These are phyloP conservation scores for Drosophila obscura DNA, from an alignment of 1,140 invertebrate species.

Conservation along the genomic window DNA sequence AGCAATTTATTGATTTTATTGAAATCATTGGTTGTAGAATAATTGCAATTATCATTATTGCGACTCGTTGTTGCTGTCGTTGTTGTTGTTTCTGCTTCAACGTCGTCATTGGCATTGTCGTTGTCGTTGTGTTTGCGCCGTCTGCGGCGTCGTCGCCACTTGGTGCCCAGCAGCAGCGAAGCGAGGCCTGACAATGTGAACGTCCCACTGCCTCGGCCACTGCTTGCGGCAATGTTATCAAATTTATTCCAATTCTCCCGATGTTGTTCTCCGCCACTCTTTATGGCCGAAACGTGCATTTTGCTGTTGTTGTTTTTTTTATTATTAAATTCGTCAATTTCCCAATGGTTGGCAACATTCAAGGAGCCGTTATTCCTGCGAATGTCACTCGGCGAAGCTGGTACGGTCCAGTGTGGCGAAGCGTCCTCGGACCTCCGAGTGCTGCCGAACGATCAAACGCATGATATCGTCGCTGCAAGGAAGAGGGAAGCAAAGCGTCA, in stretches of 20 bases:
- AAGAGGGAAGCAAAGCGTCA: background rate
- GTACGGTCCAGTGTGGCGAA: conserved; percentile 50
- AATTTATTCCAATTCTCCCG: conserved; percentile 12
- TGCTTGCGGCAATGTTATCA: conserved; percentile 13
- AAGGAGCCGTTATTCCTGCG: conserved; percentile 37
- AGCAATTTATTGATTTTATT: conserved; percentile 83
- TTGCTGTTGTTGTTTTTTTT: conserved; percentile 58
- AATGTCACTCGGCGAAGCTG: conserved; percentile 23
- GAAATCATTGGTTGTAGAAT: conserved; percentile 73
- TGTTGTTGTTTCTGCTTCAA: conserved; percentile 20
- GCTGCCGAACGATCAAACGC: conserved; percentile 5
- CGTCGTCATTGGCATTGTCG: conserved; percentile 36
- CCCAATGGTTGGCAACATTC: conserved; percentile 27
- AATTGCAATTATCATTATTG: conserved; percentile 77
- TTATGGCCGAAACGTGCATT: conserved; percentile 76
- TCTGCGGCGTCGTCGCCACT: conserved; percentile 68
- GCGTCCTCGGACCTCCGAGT: conserved; percentile 11
- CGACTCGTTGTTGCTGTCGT: conserved; percentile 25
- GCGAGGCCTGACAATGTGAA: conserved; percentile 68
- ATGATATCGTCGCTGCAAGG: conserved; percentile 43
- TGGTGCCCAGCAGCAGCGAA: conserved; percentile 45
- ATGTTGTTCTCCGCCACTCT: conserved; percentile 11
- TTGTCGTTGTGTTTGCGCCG: conserved; percentile 39
- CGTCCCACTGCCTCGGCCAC: conserved; percentile 47
- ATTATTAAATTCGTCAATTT: conserved; percentile 68